A percentile compares a stretch with the other conserved stretches of the same genome.
Conservation (phyloP, 2,888 invertebrate species). For the Polydrusus pterygomalis region DNA sequence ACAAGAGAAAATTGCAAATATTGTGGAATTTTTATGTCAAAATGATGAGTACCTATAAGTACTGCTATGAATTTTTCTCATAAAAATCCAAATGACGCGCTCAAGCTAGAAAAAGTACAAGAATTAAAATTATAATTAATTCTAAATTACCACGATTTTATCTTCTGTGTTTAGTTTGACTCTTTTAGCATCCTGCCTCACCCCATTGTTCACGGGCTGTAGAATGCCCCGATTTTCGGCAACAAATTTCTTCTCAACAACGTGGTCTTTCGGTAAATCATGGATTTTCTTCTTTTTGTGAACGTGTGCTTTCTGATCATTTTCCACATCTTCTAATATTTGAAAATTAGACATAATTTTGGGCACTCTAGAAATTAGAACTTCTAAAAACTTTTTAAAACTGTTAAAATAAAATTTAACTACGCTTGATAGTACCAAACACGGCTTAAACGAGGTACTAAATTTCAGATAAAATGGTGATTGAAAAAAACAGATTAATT, state of each 20-base stretch:
- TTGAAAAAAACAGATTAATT: conserved; percentile 19
- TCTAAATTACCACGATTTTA: conserved; percentile 44
- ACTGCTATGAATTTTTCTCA: no score
- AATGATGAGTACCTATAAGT: no score
- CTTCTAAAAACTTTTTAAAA: conserved; percentile 16
- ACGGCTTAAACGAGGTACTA: conserved; percentile 8
- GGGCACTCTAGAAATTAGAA: conserved; percentile 10
- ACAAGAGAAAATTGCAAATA: no score
- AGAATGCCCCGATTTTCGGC: conserved; percentile 51
- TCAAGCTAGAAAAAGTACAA: no score
- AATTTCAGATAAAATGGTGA: background rate
- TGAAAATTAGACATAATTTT: conserved; percentile 62
- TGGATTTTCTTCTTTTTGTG: conserved; percentile 36
- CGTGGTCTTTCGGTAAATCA: conserved; percentile 36
- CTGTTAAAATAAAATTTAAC: background rate
- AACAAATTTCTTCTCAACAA: conserved; percentile 42
- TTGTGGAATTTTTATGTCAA: no score
- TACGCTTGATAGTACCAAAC: conserved; percentile 3
- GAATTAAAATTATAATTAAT: background rate
- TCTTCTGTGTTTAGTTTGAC: conserved; percentile 40
- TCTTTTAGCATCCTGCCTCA: conserved; percentile 51
- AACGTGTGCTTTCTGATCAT: conserved; percentile 43
- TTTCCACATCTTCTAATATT: conserved; percentile 63
- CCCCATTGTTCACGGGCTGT: conserved; percentile 52
- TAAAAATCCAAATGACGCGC: no score